These are phyloP conservation scores for Drosophila grimshawi DNA, from an alignment of 1,140 invertebrate species.

Conservation along the genomic window DNA sequence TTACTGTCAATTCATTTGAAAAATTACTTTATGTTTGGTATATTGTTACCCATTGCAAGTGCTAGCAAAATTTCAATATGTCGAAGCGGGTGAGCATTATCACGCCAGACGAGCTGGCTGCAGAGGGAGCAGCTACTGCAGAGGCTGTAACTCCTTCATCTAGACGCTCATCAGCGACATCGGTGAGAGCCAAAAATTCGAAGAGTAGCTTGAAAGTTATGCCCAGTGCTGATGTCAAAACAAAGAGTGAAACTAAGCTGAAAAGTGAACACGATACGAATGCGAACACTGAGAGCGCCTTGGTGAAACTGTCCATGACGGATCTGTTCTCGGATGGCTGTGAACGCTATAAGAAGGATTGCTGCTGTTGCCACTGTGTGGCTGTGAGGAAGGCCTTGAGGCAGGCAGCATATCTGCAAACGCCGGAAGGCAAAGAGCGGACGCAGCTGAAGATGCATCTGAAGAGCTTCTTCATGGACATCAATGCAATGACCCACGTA, in stretches of 20 bases:
- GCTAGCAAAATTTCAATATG: constrained; percentile 34
- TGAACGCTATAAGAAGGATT: constrained; percentile 38
- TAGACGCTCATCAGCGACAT: background rate
- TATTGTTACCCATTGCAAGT: background rate
- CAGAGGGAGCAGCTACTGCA: no score
- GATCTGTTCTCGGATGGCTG: constrained; percentile 25
- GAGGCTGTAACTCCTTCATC: no score
- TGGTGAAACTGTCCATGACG: background rate
- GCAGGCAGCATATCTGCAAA: constrained; percentile 30
- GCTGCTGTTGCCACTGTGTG: constrained; percentile 61
- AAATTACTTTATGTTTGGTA: background rate
- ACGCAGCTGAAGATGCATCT: constrained; percentile 54
- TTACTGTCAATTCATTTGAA: background rate
- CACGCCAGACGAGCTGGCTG: constrained; percentile 34
- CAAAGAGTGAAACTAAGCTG: background rate
- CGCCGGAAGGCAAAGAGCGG: constrained; percentile 50
- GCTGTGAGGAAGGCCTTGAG: constrained; percentile 42
- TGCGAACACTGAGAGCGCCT: background rate
- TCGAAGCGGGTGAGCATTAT: constrained; percentile 60
- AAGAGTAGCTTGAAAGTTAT: background rate
- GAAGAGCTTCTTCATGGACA: constrained; percentile 65
- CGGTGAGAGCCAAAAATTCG: background rate
- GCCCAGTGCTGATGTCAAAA: no score
- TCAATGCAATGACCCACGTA: constrained; percentile 44
- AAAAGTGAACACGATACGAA: background rate